Evolutionary conservation across 2,888 invertebrate species (phyloP), one percentile per base, ranked within the genome.

Genomic region (Tromatobia lineatoria): DNA sequence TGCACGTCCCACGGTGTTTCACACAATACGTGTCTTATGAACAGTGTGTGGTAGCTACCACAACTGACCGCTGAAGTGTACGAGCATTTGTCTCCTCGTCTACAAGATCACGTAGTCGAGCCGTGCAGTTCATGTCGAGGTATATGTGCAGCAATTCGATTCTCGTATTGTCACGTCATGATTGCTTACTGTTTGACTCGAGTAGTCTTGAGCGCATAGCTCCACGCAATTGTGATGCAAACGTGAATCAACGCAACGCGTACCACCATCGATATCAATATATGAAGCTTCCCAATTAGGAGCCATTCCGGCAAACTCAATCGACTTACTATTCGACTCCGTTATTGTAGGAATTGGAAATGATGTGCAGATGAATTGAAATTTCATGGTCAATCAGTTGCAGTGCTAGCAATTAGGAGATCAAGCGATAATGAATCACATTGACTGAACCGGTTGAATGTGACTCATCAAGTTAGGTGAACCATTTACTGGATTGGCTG

Each of bases 101-200:
- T 42, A 10, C 20, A 29, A 29, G 18, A 42, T n/a, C 57, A 11
- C 13, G 34, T n/a, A 10, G 18, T 20, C 50, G 20, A 64, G n/a
- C 47, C 38, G 50, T 38, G 38, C 64, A 34, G 52, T 75, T 52
- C 52, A 70, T 67, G 42, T 69, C 50, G 67, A 61, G 54, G 54
- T 74, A 69, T 59, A 75, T 52, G 84, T 76, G 78, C 82, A 38
- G 18, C 79, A 85, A 83, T 86, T 84, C 66, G 79, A 83, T 47
- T 42, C 57, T 75, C 69, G 80, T 80, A 87, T 86, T 86, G 86
- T 86, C 71, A 70, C 59, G 61, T 78, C 84, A 82, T 86, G 86
- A 87, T 85, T 84, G 86, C 78, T 64, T 77, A 52, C 82, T 78
- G 81, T 85, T 85, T 76, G 76, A 59, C 73, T 81, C 81, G 76